Conservation (phyloP, 2,888 invertebrate genomes). For the Nephrotoma guestfalica region DNA sequence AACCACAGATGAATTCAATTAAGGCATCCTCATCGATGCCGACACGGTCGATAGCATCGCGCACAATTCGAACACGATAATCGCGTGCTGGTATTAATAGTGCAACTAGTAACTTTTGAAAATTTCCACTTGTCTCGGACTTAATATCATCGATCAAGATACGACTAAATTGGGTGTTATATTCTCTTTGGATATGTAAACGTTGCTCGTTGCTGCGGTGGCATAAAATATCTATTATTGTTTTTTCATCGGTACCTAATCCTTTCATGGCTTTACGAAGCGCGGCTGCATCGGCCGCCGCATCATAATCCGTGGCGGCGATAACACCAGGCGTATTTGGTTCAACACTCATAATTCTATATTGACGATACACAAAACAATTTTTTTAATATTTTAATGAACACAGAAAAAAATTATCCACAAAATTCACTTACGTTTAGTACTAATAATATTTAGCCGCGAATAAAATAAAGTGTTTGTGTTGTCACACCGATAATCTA, state of each 20-base stretch:
- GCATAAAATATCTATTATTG: background rate
- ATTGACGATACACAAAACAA: background rate
- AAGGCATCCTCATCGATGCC: constrained; percentile 80
- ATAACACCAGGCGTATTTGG: background rate
- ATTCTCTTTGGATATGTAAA: background rate
- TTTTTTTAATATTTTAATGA: background rate
- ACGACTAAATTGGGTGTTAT: constrained; percentile 33
- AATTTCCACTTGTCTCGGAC: constrained; percentile 78
- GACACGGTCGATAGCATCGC: constrained; percentile 68
- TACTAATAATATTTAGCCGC: background rate
- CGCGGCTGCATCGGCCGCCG: background rate
- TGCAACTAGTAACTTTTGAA: constrained; percentile 69
- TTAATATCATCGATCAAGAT: constrained; percentile 71
- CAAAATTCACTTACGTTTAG: background rate
- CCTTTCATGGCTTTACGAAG: background rate
- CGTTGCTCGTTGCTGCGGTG: background rate
- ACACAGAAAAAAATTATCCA: background rate
- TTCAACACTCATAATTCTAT: background rate
- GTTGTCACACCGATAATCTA: background rate
- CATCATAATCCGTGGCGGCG: background rate
- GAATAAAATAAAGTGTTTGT: background rate
- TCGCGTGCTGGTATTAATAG: constrained; percentile 74
- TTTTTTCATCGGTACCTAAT: background rate
- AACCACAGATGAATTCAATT: constrained; percentile 77
- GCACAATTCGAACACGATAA: constrained; percentile 69